Evolutionary conservation across 2,113 vertebrate species (phyloP).

Genomic region (Callaeas wilsoni): DNA sequence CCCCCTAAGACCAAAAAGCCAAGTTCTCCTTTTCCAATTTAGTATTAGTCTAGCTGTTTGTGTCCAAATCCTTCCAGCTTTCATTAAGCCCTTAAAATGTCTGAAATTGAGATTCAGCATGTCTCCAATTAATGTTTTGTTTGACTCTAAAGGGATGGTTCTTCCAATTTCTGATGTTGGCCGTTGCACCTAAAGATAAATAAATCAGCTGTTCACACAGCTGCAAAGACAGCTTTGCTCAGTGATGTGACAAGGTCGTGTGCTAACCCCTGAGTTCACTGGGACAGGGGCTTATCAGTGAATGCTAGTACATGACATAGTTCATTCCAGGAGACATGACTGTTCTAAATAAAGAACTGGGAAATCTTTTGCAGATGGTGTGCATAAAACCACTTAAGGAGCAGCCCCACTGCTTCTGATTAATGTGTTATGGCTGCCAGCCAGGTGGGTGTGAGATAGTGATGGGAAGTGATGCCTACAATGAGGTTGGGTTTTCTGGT

Average conservation of each 20-base stretch:
- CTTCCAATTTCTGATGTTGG: not conserved
- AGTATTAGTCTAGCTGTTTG: not conserved
- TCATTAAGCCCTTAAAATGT: not conserved
- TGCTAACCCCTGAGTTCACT: constrained; percentile 10
- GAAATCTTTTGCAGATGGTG: constrained; percentile 50
- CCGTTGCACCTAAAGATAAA: not conserved
- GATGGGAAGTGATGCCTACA: not conserved
- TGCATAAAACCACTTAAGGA: not conserved
- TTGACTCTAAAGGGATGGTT: not conserved
- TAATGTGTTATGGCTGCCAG: not conserved
- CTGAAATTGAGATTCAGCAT: not conserved
- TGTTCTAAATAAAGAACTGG: constrained; percentile 27
- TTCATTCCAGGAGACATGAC: constrained; percentile 31
- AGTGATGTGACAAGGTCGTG: not conserved
- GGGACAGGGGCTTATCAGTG: constrained; percentile 1
- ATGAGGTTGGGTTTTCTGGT: not conserved
- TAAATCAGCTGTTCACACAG: not conserved
- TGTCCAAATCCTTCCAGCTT: not conserved
- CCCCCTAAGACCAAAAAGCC: not conserved
- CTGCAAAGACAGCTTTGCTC: not conserved
- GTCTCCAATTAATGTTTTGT: not conserved
- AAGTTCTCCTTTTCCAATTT: not conserved
- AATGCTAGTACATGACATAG: not conserved
- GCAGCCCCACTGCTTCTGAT: constrained; percentile 11
- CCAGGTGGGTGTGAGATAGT: not conserved